Percentiles rank a stretch among this genome's conserved stretches.
Conservation (phyloP, 2,797 vertebrate genomes). For the Pteronotus mesoamericanus region DNA sequence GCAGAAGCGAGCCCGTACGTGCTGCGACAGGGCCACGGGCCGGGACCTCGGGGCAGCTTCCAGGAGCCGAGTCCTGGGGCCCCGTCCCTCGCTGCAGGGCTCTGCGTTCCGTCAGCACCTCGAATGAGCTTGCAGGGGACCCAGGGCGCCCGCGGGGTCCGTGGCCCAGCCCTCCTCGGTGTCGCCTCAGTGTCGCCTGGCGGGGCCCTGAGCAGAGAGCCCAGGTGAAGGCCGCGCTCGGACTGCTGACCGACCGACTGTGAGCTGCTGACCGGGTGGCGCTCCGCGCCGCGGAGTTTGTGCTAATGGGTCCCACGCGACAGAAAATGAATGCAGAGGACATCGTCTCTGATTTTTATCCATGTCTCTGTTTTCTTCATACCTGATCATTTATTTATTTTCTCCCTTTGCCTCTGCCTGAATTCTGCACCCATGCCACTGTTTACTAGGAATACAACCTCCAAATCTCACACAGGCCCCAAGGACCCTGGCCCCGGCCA, state of each 20-base stretch:
- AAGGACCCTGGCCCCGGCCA: not conserved
- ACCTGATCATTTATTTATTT: not conserved
- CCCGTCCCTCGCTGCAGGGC: not conserved
- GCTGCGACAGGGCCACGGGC: rapidly evolving
- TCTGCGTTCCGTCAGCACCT: not conserved
- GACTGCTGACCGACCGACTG: not conserved
- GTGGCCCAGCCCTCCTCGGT: rapidly evolving
- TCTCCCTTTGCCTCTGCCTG: not conserved
- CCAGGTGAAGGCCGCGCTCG: rapidly evolving
- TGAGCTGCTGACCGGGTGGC: rapidly evolving
- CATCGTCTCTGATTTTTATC: too few species aligned
- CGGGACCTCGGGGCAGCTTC: not conserved
- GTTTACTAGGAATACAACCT: not conserved
- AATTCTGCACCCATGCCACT: not conserved
- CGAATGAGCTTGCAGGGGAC: not conserved
- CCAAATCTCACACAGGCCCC: not conserved
- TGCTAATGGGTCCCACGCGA: not conserved
- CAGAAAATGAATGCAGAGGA: not conserved
- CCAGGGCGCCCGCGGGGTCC: not conserved
- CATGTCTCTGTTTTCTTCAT: not conserved
- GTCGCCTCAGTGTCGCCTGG: too few species aligned
- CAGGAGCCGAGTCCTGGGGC: not conserved
- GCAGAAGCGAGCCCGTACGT: rapidly evolving
- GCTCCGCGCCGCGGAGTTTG: not conserved
- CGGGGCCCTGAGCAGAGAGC: not conserved